These are phyloP conservation scores for Maniola jurtina DNA, from an alignment of 1,140 invertebrate genomes.

Conservation along the genomic window DNA sequence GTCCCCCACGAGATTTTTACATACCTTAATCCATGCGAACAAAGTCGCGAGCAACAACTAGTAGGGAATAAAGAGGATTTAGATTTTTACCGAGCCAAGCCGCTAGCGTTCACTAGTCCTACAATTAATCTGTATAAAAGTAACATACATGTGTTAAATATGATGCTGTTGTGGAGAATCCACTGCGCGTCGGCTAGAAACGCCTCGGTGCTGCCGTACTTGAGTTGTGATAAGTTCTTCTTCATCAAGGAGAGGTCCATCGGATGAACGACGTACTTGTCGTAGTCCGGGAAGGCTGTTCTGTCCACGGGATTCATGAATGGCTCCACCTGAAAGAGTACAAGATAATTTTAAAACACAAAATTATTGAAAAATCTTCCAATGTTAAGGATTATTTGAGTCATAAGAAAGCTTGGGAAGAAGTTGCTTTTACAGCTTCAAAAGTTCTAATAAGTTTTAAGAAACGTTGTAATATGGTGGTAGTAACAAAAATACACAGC, in stretches of 20 bases:
- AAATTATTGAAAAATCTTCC: no score
- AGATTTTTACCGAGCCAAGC: not conserved
- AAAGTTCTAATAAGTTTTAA: no score
- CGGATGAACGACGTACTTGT: conserved; percentile 89
- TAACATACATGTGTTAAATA: conserved; percentile 89
- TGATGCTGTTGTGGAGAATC: conserved; percentile 94
- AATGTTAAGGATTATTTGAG: no score
- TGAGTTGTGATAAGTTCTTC: conserved; percentile 86
- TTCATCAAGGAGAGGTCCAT: conserved; percentile 90
- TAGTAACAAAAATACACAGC: no score
- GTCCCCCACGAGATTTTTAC: not conserved
- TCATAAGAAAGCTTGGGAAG: no score
- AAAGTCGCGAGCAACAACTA: no score
- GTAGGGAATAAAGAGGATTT: not conserved
- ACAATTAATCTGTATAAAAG: not conserved
- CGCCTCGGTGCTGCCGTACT: conserved; percentile 94
- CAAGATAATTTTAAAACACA: not conserved
- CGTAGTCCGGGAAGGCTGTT: conserved; percentile 84
- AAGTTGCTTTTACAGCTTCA: no score
- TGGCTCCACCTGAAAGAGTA: conserved; percentile 80
- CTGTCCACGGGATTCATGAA: conserved; percentile 88
- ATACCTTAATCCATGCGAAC: no score
- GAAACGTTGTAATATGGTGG: no score
- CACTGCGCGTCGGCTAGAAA: conserved; percentile 94
- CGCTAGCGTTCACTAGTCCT: no score